Percentiles rank a stretch among this genome's conserved stretches.
phyloP scores from a whole-genome alignment of 2,113 vertebrate species.

The Cynopterus brachyotis region DNA sequence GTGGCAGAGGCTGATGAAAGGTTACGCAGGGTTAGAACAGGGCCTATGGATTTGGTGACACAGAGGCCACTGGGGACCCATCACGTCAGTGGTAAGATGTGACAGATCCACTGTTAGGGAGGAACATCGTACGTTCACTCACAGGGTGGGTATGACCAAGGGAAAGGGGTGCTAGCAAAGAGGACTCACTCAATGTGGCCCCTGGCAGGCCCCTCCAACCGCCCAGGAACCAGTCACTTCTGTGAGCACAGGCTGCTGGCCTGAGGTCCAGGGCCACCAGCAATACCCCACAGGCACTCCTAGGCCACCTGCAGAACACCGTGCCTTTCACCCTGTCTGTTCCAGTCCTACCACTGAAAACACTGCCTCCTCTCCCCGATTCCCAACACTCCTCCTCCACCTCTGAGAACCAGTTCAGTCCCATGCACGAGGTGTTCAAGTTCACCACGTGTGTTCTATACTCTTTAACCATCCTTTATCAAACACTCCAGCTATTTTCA shows the following conservation, averaged over 20 bases:
- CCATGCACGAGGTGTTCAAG: accelerated
- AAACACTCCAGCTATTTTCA: background rate
- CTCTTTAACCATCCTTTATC: background rate
- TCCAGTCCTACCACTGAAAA: too few relatives aligned
- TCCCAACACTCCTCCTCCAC: background rate
- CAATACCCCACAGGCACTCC: accelerated
- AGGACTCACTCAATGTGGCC: accelerated
- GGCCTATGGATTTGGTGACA: background rate
- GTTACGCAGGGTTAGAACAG: accelerated
- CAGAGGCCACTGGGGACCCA: background rate
- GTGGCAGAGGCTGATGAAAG: background rate
- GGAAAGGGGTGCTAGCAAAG: background rate
- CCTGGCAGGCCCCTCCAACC: accelerated
- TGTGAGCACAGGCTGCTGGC: background rate
- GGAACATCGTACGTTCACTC: background rate
- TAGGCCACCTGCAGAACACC: background rate
- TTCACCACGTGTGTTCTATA: accelerated
- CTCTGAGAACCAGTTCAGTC: background rate
- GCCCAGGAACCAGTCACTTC: background rate
- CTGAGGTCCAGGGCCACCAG: accelerated
- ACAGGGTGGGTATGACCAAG: too few relatives aligned
- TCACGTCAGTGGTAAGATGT: background rate
- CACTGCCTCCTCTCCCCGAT: background rate
- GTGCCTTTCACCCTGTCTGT: background rate
- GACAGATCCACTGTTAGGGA: background rate